Conservation (phyloP, 2,797 vertebrate genomes). For the Pipistrellus pipistrellus region DNA sequence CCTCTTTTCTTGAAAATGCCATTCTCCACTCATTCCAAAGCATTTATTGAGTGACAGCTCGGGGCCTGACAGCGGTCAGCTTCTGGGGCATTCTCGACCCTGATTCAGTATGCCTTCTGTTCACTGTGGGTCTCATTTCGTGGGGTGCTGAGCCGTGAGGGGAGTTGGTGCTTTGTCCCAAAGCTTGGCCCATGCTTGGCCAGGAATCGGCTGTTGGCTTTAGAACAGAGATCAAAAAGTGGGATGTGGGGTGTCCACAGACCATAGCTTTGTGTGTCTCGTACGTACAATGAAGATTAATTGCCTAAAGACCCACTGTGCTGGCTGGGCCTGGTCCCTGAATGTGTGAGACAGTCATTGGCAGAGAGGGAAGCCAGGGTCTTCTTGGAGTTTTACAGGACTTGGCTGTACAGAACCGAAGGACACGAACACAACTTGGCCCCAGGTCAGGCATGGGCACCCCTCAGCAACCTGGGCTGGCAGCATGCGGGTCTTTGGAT, state of each 20-base stretch:
- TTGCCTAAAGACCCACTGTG: neutral
- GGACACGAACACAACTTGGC: neutral
- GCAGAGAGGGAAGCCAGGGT: neutral
- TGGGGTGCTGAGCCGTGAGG: neutral
- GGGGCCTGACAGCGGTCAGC: neutral
- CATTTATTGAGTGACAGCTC: neutral
- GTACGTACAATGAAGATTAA: neutral
- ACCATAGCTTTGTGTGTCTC: neutral
- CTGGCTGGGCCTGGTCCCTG: neutral
- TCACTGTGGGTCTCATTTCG: neutral
- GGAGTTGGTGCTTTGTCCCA: neutral
- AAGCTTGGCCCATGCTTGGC: neutral
- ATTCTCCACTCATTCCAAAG: slow-evolving; percentile 22
- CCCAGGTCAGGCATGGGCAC: too few relatives aligned
- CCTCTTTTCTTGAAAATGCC: neutral
- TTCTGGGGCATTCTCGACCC: neutral
- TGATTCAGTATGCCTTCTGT: neutral
- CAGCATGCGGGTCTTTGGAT: neutral
- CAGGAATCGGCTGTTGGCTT: neutral
- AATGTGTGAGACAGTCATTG: neutral
- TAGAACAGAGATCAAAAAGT: neutral
- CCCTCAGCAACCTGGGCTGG: neutral
- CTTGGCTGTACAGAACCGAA: neutral
- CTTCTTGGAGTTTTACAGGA: neutral
- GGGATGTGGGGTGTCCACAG: too few relatives aligned